Base-by-base conservation (phyloP, 2,113 vertebrate species). In the Calyptomena viridis region DNA sequence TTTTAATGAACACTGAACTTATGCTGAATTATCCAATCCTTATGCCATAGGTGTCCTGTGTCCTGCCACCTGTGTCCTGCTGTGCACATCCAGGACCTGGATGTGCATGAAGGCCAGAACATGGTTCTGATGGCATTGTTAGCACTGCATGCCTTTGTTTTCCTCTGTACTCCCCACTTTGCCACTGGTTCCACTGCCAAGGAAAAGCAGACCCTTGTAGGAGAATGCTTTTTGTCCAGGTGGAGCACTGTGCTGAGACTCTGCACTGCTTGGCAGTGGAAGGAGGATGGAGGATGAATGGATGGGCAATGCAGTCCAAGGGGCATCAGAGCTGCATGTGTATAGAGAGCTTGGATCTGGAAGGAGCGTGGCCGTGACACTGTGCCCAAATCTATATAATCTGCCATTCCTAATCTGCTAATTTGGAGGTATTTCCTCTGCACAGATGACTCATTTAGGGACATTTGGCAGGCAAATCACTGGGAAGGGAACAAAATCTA, bases 371-470 rank as follows among this genome's bases (percentile, higher is more conserved):
- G 73, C 42, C 35, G 15, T 60, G 76, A 53, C 63, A 16, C 11
- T 16, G 12, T 66, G 67, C 53, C 55, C 40, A 35, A 47, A 2
- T 9, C 67, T 90, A 31, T 73, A 27, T 58, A 49, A 77, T 58
- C 72, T 78, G 69, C 50, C 1, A 0, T 59, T 84, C 23, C 64
- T 74, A 22, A 63, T 75, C 66, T 82, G 66, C 44, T 68, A 40
- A 72, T 84, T 64, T 44, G 40, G 62, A 91, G 78, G 75, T 87
- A 59, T 75, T 94, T 93, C 44, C 73, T 69, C 49, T 75, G 62
- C 81, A 89, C n/a, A 17, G 53, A 33, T 89, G 93, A 75, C 69
- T 89, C 66, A 71, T 40, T 28, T 11, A 4, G 81, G 71, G 77
- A 44, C 31, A 27, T 47, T 58, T 3, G 68, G 87, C 11, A 10